These are phyloP conservation scores for Sebastes itinus DNA, from an alignment of 2,797 vertebrate species.

Conservation along the genomic window DNA sequence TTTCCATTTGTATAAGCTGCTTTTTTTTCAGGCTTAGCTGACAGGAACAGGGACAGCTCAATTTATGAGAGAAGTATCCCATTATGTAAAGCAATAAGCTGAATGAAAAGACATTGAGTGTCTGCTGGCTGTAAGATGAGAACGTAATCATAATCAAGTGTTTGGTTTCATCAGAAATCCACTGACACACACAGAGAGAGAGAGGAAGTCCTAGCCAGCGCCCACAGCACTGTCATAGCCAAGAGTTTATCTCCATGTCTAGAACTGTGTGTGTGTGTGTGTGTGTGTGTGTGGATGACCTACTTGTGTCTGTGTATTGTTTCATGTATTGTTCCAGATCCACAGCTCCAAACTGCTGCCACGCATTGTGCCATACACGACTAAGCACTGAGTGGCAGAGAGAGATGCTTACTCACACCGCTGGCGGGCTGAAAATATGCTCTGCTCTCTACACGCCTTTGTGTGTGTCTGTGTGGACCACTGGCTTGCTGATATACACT, in stretches of 20 bases:
- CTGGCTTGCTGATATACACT: slow-evolving; percentile 42
- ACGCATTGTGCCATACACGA: slow-evolving; percentile 41
- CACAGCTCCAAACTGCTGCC: slow-evolving; percentile 49
- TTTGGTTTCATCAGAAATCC: slow-evolving; percentile 35
- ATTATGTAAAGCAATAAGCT: slow-evolving; percentile 15
- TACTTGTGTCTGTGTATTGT: slow-evolving; percentile 62
- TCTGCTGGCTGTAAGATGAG: slow-evolving; percentile 19
- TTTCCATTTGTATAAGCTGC: not conserved
- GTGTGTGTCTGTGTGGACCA: slow-evolving; percentile 20
- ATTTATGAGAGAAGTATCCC: not conserved
- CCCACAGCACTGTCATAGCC: not conserved
- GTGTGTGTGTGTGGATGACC: slow-evolving; percentile 38
- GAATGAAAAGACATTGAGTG: not conserved
- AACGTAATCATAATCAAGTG: slow-evolving; percentile 23
- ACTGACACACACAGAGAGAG: slow-evolving; percentile 4
- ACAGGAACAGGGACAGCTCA: not conserved
- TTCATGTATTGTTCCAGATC: slow-evolving; percentile 56
- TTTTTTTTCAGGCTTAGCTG: not conserved
- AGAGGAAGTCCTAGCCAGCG: not conserved
- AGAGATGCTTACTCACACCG: slow-evolving; percentile 57
- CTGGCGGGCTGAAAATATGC: slow-evolving; percentile 51
- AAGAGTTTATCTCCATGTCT: slow-evolving; percentile 16
- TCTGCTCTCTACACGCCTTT: slow-evolving; percentile 29
- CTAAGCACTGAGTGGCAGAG: slow-evolving; percentile 57
- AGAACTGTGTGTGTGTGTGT: not conserved